phyloP scores from a whole-genome alignment of 35 echinoderm and acorn worm genomes.

The Strongylocentrotus purpuratus region DNA sequence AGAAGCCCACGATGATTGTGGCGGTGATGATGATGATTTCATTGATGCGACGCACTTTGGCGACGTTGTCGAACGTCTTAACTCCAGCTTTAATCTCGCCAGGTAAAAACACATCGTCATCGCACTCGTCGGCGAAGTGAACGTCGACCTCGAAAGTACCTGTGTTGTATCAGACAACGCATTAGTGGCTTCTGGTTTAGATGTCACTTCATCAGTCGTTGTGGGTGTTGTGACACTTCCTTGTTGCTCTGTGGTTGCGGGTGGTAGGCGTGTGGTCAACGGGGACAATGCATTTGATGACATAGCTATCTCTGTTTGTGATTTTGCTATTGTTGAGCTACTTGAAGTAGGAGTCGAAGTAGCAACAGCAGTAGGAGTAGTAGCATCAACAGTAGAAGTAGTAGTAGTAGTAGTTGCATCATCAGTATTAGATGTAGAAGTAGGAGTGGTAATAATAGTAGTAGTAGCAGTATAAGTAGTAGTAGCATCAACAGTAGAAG shows the following conservation, averaged over 20 bases:
- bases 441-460: too few species aligned
- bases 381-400: slow-evolving; percentile 26
- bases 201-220: not conserved
- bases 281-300: not conserved
- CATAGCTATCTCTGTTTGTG: not conserved
- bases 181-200: not conserved
- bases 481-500: too few species aligned
- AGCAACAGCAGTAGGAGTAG: not conserved
- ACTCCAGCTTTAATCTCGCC: not conserved
- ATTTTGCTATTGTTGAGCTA: too few species aligned
- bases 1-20: not conserved
- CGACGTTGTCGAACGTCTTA: not conserved
- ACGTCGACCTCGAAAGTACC: not conserved
- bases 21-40: not conserved
- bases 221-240: not conserved
- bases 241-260: not conserved
- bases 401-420: too few species aligned
- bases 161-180: not conserved
- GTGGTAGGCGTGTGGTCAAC: not conserved
- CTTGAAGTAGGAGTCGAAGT: too few species aligned
- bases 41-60: not conserved
- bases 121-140: not conserved
- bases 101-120: not conserved
- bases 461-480: too few species aligned
- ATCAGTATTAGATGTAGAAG: too few species aligned